A percentile compares a stretch with the other conserved stretches of the same genome.
Evolutionary conservation across 2,797 vertebrate genomes (phyloP).

Genomic region (Manis pentadactyla): DNA sequence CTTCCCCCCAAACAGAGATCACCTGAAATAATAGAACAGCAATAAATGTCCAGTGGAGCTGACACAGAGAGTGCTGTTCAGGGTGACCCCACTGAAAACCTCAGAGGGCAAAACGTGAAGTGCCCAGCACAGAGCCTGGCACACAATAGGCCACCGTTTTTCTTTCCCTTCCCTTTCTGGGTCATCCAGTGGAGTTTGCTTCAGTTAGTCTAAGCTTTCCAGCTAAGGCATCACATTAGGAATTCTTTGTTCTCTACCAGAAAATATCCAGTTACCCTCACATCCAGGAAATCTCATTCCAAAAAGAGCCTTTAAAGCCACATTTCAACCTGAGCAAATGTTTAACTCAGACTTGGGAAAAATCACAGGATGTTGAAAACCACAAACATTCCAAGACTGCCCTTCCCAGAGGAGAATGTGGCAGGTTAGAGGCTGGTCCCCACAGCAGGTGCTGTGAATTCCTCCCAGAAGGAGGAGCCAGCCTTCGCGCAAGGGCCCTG

Average conservation of each 20-base stretch:
- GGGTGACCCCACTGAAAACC: too few relatives aligned
- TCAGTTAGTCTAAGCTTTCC: not conserved
- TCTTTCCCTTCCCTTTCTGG: not conserved
- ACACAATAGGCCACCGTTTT: not conserved
- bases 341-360: constrained; percentile 1
- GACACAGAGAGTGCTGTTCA: not conserved
- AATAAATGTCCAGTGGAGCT: not conserved
- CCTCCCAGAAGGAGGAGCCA: not conserved
- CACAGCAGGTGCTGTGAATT: not conserved
- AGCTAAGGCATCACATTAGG: not conserved
- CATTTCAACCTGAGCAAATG: not conserved
- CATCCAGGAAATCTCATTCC: not conserved
- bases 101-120: not conserved
- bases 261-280: not conserved
- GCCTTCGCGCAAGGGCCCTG: not conserved
- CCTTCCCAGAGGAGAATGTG: not conserved
- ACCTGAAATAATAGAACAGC: constrained; percentile 69
- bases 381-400: not conserved
- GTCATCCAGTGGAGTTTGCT: not conserved
- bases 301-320: not conserved
- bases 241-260: not conserved
- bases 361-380: not conserved
- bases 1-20: constrained; percentile 49
- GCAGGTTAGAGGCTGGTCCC: not conserved
- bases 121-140: not conserved